These are phyloP conservation scores for Alca torda DNA, from an alignment of 2,797 vertebrate species.

Conservation along the genomic window DNA sequence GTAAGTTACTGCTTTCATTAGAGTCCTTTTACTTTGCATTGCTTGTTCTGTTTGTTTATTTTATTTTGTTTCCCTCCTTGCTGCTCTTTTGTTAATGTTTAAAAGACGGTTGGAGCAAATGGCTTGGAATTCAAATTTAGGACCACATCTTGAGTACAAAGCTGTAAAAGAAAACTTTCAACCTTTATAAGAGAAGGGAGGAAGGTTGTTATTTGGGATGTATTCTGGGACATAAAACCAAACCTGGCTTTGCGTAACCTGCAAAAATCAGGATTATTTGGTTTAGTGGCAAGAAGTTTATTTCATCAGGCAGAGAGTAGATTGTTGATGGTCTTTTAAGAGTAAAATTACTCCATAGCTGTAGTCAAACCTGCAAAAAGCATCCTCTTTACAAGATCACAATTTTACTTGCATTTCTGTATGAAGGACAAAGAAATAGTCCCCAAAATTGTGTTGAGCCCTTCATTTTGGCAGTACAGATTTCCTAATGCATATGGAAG, in stretches of 20 bases:
- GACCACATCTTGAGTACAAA: not conserved
- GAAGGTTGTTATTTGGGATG: not conserved
- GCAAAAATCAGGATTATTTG: not conserved
- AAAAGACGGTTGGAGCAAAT: constrained; percentile 70
- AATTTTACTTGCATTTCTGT: not conserved
- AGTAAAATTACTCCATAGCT: not conserved
- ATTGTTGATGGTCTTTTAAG: not conserved
- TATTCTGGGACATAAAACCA: not conserved
- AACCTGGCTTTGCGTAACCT: not conserved
- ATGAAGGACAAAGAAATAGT: not conserved
- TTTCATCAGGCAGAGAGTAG: not conserved
- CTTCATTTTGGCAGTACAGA: not conserved
- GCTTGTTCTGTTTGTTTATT: constrained; percentile 66
- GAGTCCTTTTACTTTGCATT: constrained; percentile 75
- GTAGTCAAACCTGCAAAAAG: not conserved
- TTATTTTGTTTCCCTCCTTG: constrained; percentile 60
- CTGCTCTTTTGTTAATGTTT: constrained; percentile 43
- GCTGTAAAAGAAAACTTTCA: not conserved
- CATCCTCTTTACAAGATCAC: not conserved
- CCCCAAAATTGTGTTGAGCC: not conserved
- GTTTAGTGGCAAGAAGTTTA: not conserved
- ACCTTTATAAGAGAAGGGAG: not conserved
- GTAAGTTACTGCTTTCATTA: constrained; percentile 82
- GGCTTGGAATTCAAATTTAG: constrained; percentile 74
- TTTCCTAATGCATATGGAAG: not conserved